Conservation (phyloP, 2,797 vertebrate species). For the Cryptoblepharus egeriae region DNA sequence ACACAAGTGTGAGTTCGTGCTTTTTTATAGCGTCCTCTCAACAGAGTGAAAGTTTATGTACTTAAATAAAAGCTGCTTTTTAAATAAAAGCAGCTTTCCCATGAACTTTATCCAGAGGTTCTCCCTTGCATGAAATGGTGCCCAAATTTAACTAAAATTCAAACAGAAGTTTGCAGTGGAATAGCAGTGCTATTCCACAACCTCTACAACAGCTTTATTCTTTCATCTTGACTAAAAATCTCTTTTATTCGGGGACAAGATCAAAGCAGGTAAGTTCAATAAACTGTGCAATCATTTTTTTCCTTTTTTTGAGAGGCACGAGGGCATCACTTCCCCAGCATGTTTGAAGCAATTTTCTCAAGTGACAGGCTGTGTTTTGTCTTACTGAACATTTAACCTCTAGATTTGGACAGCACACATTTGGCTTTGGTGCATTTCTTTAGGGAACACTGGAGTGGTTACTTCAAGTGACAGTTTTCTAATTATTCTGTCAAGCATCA, state of each 20-base stretch:
- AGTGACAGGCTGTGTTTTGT: slow-evolving; percentile 79
- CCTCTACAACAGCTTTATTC: neutral
- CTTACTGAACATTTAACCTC: slow-evolving; percentile 85
- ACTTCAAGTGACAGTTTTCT: slow-evolving; percentile 96
- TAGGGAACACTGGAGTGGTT: slow-evolving; percentile 89
- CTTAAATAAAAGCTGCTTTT: too few species aligned
- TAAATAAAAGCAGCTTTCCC: too few species aligned
- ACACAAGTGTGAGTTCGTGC: too few species aligned
- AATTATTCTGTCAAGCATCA: slow-evolving; percentile 99
- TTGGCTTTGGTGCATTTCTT: slow-evolving; percentile 77
- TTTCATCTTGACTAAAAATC: neutral
- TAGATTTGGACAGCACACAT: slow-evolving; percentile 70
- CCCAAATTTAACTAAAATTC: neutral
- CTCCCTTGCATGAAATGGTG: neutral
- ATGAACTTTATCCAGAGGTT: neutral
- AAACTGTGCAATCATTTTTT: slow-evolving; percentile 51
- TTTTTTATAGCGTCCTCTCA: too few species aligned
- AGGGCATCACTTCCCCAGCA: slow-evolving; percentile 62
- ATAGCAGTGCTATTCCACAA: too few species aligned
- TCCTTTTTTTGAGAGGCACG: slow-evolving; percentile 35
- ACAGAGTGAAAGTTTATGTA: too few species aligned
- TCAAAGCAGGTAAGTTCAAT: slow-evolving; percentile 57
- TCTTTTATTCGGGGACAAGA: slow-evolving; percentile 30
- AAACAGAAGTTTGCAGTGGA: neutral
- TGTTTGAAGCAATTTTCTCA: slow-evolving; percentile 72